Percentiles rank a stretch among this genome's conserved stretches.
Evolutionary conservation across 2,797 vertebrate genomes (phyloP).

Genomic region (Delichon dasypus): DNA sequence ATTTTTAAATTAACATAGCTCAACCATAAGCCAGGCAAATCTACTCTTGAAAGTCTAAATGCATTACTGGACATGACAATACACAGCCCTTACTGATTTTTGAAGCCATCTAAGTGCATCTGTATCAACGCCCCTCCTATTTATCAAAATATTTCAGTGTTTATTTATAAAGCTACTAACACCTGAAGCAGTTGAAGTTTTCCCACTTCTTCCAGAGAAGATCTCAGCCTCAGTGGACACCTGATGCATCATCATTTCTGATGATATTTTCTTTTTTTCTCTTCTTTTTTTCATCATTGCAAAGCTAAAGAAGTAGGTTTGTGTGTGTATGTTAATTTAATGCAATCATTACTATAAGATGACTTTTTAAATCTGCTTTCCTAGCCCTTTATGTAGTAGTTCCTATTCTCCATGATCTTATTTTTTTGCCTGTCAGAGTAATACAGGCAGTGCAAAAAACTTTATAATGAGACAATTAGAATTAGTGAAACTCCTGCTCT

Average conservation of each 20-base stretch:
- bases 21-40: not conserved
- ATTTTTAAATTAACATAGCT: not conserved
- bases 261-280: not conserved
- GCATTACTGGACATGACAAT: not conserved
- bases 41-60: not conserved
- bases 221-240: not conserved
- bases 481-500: not conserved
- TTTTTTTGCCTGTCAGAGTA: not conserved
- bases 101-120: not conserved
- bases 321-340: not conserved
- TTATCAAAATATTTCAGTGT: not conserved
- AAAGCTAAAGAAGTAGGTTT: not conserved
- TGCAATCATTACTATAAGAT: not conserved
- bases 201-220: not conserved
- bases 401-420: not conserved
- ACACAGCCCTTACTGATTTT: not conserved
- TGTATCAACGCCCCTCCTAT: rapidly evolving
- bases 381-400: not conserved
- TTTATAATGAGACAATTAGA: not conserved
- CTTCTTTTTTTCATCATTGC: not conserved
- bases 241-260: not conserved
- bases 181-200: not conserved
- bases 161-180: not conserved
- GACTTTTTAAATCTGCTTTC: not conserved
- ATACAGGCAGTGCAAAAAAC: not conserved